Base-by-base conservation (phyloP, 2,888 invertebrate species). In the Platypus cylindrus region DNA sequence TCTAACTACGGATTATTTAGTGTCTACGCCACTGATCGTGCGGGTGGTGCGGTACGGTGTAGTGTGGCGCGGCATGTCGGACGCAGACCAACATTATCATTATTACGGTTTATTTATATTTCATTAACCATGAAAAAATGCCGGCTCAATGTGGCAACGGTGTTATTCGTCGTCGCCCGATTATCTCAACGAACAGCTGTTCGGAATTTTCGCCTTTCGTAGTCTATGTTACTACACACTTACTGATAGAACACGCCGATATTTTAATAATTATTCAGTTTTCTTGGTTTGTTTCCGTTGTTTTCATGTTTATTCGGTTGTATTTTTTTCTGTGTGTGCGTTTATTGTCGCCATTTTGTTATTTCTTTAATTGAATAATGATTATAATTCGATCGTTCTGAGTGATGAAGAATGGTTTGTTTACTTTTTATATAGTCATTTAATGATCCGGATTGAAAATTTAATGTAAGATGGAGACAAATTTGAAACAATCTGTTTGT, bases 261-360 rank as follows among this genome's bases (percentile, higher is more conserved):
- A n/a, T n/a, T n/a, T n/a, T n/a, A n/a, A n/a, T n/a, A n/a, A 39
- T 42, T 34, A 39, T 39, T 42, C 36, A 42, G 42, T 42, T 42
- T 41, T 39, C 39, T 42, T 37, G 34, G 42, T 37, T 39, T 39
- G 39, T 42, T 39, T 39, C 34, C 39, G 42, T 34, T 36, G 38
- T 38, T 24, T 30, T 25, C 33, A 36, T 36, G 36, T 31, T 30
- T 33, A 34, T 29, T 40, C 37, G 30, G 23, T 20, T 25, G 18
- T 34, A 37, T 33, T 31, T 34, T 31, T 36, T 33, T 37, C 34
- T 36, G 38, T 38, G 35, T 41, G 34, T 41, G 37, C 25, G 17
- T 34, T 25, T 36, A 17, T n/a, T 36, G 20, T 28, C 14, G n/a
- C 17, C 22, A 17, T 24, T 7, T 12, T 15, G 32, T 23, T 32